phyloP scores from a whole-genome alignment of 2,888 invertebrate genomes.

The Tipula lateralis region DNA sequence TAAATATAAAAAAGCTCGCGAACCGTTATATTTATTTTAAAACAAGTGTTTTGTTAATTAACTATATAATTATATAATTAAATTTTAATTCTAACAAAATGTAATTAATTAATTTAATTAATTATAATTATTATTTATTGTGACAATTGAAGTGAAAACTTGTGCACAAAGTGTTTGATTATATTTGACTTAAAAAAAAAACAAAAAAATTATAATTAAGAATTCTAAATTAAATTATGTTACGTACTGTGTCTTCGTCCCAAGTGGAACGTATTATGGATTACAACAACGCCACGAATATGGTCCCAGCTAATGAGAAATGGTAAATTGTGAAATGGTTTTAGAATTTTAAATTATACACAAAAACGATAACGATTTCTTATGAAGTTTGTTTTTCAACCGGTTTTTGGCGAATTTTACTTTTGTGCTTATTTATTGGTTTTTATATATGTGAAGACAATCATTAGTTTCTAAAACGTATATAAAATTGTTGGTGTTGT shows the following conservation, averaged over 20 bases:
- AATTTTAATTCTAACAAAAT: background rate
- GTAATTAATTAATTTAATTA: background rate
- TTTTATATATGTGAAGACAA: no score
- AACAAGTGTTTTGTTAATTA: background rate
- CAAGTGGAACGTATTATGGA: constrained; percentile 27
- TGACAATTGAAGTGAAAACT: background rate
- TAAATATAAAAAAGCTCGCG: background rate
- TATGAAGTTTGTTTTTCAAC: no score
- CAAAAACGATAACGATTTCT: no score
- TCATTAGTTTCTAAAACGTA: no score
- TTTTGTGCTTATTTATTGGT: no score
- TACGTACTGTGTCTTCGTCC: background rate
- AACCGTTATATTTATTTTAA: background rate
- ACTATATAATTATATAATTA: background rate
- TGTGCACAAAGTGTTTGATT: background rate
- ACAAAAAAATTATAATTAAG: background rate
- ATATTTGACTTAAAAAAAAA: background rate
- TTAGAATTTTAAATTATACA: background rate
- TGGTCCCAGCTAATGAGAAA: background rate
- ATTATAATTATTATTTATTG: background rate
- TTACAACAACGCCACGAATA: background rate
- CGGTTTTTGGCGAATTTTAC: no score
- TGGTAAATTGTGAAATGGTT: background rate
- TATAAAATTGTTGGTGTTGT: no score
- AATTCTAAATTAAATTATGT: background rate